Base-by-base conservation (phyloP, 2,888 invertebrate species). In the Bombyx huttoni region DNA sequence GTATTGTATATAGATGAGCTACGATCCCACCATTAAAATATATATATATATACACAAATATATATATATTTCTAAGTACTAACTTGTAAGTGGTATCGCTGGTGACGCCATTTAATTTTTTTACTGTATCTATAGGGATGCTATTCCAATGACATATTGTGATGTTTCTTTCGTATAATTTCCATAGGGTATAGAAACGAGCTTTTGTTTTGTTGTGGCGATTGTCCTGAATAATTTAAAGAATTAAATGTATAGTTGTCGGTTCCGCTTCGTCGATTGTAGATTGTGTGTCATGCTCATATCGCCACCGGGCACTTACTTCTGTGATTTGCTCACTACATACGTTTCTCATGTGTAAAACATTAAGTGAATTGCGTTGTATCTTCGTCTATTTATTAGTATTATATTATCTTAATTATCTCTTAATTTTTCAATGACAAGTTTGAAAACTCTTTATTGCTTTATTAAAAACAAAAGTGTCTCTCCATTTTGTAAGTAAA, bases 1-100 rank as follows among this genome's bases (percentile, higher is more conserved):
- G 85, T 84, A 81, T 81, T 86, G 84, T 87, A 86, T 79, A 86
- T 88, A 87, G 78, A 82, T 80, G 81, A 87, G 78, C 78, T 87
- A 81, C 78, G 81, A 87, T 86, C 88, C 88, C 88, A 88, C 88
- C 88, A 88, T 86, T 79, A 74, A 75, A 86, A 81, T 86, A 24
- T n/a, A n/a, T n/a, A n/a, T n/a, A n/a, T n/a, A n/a, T n/a, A n/a
- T n/a, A n/a, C n/a, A n/a, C n/a, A n/a, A n/a, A n/a, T n/a, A n/a
- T n/a, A n/a, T n/a, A n/a, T n/a, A n/a, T 24, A 85, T 81, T 78
- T 84, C 75, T 87, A 84, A 84, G 85, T 82, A 81, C 78, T 86
- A 85, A 80, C 78, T 77, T 73, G 60, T 83, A 81, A 79, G 81
- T 79, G 82, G 78, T 81, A 76, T 81, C 77, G 70, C 75, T 66